Evolutionary conservation across 2,113 vertebrate species (phyloP).

Genomic region (Blennius ocellaris): DNA sequence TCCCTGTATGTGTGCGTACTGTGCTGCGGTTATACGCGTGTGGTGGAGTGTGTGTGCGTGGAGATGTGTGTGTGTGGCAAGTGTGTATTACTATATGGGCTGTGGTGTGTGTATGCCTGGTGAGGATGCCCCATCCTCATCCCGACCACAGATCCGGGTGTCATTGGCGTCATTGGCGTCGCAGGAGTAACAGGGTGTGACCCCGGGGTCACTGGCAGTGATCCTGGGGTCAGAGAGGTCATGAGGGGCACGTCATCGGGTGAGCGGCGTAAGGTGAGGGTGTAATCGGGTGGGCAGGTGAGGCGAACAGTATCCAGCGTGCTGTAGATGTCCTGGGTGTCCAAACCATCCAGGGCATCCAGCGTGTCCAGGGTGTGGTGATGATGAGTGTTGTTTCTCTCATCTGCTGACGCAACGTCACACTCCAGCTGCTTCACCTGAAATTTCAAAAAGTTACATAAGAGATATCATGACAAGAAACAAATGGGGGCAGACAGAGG

Average conservation of each 20-base stretch:
- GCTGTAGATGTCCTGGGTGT: constrained; percentile 83
- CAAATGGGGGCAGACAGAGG: too few relatives aligned
- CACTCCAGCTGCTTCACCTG: constrained; percentile 93
- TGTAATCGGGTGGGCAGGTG: constrained; percentile 94
- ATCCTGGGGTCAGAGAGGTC: constrained; percentile 89
- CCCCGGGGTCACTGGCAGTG: constrained; percentile 77
- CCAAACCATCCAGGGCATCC: constrained; percentile 79
- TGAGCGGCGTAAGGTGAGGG: constrained; percentile 92
- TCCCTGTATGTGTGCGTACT: constrained; percentile 46
- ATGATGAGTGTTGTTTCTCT: constrained; percentile 83
- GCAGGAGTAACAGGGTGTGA: constrained; percentile 80
- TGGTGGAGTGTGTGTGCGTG: constrained; percentile 91
- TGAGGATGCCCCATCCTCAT: constrained; percentile 93
- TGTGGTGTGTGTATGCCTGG: constrained; percentile 89
- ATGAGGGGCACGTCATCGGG: constrained; percentile 94
- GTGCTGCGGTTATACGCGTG: constrained; percentile 90
- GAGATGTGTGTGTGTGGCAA: constrained; percentile 92
- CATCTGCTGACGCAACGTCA: constrained; percentile 90
- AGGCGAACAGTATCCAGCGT: constrained; percentile 89
- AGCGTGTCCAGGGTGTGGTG: constrained; percentile 80
- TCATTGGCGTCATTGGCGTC: constrained; percentile 90
- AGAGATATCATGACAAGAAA: too few relatives aligned
- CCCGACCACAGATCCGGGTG: constrained; percentile 90
- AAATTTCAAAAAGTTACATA: too few relatives aligned
- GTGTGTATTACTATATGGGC: constrained; percentile 93